Evolutionary conservation across 2,113 vertebrate species (phyloP), one percentile per base, ranked within the genome.

Genomic region (Camelus bactrianus): DNA sequence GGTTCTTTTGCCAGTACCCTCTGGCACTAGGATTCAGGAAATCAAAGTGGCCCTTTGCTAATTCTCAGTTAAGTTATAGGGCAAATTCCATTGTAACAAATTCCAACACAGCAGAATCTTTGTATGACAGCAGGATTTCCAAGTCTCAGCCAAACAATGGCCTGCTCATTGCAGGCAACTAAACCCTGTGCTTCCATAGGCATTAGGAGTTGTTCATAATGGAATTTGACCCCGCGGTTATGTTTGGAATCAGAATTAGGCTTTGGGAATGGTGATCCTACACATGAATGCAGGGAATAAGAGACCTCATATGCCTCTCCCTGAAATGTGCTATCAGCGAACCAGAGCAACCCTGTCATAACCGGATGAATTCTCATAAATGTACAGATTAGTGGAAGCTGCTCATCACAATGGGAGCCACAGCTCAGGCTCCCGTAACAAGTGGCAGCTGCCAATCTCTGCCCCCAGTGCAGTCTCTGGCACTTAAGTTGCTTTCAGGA

Each of bases 281-380:
- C 56, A 32, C 52, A 72, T 3, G 35, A 73, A 70, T 42, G 24
- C 16, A 62, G 67, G 28, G 32, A 84, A 35, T 65, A 32, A 90
- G 77, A 70, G 72, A 72, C 28, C 56, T 93, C 76, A 0, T 95
- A 77, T 67, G 62, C 90, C 54, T 96, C 77, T 93, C 22, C 84
- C 17, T 91, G 94, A 94, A 96, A 95, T 82, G 30, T n/a, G 75
- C 86, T 81, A 16, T 83, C 96, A 73, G 85, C 0, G 16, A 96
- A 92, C 77, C 5, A 0, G 64, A 89, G 82, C 88, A 67, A 20
- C 72, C 46, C 28, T 86, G 0, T 94, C 89, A 94, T 58, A 95
- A 64, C 54, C 48, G 24, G 94, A 54, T 14, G 54, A 87, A 91
- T 89, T 91, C 94, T 80, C 60, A 16, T 67, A 86, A 92, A 16